Conservation (phyloP, 2,113 vertebrate genomes). For the Benitochromis conjunctus region DNA sequence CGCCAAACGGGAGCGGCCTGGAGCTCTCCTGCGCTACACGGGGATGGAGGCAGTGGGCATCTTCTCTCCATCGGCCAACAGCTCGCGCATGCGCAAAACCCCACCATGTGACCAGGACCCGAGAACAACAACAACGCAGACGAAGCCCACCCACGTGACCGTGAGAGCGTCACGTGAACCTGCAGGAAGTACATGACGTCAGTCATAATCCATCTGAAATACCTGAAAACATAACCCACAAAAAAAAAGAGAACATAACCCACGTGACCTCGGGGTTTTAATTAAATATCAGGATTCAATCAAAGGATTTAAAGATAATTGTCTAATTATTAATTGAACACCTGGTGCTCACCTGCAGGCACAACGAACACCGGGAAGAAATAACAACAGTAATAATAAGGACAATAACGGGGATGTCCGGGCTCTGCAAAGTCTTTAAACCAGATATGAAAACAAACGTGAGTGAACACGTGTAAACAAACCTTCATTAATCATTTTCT, state of each 20-base stretch:
- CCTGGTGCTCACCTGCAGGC: neutral
- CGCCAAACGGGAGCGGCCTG: neutral
- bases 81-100: constrained; percentile 22
- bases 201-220: neutral
- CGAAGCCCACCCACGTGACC: neutral
- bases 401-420: fast-evolving
- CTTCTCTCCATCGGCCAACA: constrained; percentile 14
- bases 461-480: neutral
- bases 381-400: neutral
- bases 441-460: neutral
- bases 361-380: fast-evolving
- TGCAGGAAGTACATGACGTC: neutral
- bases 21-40: constrained; percentile 3
- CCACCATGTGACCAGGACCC: constrained; percentile 12
- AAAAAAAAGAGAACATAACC: too few relatives aligned
- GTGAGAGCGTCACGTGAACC: neutral
- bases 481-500: neutral
- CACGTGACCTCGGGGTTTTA: neutral
- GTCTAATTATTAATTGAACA: neutral
- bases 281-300: neutral
- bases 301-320: neutral
- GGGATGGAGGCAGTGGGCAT: constrained; percentile 12
- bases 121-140: neutral
- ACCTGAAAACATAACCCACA: neutral
- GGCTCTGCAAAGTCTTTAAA: neutral